A percentile compares a stretch with the other conserved stretches of the same genome.
phyloP scores from a whole-genome alignment of 2,113 vertebrate species.

The Sitta europaea region DNA sequence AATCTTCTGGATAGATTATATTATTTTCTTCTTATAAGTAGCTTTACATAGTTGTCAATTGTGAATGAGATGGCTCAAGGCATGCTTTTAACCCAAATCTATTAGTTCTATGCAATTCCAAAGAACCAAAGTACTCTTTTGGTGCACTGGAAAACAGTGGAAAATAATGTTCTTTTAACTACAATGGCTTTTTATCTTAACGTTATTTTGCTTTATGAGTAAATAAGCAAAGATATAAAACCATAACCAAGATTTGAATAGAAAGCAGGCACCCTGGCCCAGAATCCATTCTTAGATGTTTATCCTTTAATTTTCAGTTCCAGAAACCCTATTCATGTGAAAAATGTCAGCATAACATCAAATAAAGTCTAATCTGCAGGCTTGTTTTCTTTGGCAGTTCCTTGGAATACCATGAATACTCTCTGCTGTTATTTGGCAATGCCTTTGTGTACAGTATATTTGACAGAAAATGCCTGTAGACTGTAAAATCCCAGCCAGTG shows the following conservation, averaged over 20 bases:
- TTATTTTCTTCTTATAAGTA: neutral
- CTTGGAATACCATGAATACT: neutral
- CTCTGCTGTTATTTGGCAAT: constrained; percentile 6
- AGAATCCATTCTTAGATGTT: neutral
- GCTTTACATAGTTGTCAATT: neutral
- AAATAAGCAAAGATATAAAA: neutral
- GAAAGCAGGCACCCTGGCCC: neutral
- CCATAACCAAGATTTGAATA: neutral
- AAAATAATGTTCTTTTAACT: neutral
- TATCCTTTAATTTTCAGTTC: neutral
- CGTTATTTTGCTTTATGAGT: neutral
- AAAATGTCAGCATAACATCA: neutral
- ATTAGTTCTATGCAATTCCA: neutral
- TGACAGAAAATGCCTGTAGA: neutral
- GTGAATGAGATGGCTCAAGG: neutral
- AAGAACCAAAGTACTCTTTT: neutral
- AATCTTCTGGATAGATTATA: neutral
- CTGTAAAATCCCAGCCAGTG: neutral
- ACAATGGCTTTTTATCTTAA: neutral
- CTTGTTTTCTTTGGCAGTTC: neutral
- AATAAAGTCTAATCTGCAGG: neutral
- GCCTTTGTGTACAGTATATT: neutral
- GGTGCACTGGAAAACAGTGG: neutral
- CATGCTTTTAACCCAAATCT: neutral
- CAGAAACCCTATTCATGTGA: neutral